Conservation (phyloP, 2,113 vertebrate genomes). For the Onychostruthus taczanowskii region DNA sequence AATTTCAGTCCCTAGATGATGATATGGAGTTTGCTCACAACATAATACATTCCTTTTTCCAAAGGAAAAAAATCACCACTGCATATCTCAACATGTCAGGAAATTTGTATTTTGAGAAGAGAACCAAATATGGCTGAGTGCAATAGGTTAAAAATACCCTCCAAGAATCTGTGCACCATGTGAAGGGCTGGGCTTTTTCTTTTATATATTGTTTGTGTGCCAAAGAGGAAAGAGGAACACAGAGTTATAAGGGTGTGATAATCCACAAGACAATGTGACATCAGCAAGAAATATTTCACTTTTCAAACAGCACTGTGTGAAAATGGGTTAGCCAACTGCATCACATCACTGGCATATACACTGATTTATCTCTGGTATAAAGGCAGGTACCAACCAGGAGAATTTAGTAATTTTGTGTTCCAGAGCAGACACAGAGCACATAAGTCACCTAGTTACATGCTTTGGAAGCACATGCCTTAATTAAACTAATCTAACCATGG, state of each 20-base stretch:
- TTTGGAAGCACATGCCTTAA: not conserved
- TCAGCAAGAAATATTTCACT: not conserved
- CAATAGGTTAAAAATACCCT: conserved; percentile 54
- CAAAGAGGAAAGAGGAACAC: not conserved
- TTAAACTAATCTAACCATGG: not conserved
- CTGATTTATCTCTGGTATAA: not conserved
- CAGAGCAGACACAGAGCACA: not conserved
- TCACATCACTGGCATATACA: not conserved
- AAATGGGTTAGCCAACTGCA: not conserved
- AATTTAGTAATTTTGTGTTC: not conserved
- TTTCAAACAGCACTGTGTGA: not conserved
- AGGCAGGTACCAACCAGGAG: not conserved
- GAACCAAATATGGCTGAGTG: conserved; percentile 29
- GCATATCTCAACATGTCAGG: not conserved
- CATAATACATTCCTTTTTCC: not conserved
- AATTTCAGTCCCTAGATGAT: not conserved
- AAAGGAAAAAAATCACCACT: not conserved
- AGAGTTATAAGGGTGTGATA: not conserved
- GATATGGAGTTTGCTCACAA: not conserved
- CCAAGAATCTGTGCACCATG: not conserved
- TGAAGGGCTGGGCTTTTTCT: not conserved
- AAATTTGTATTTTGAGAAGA: conserved; percentile 21
- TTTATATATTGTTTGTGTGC: not conserved
- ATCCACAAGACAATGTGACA: not conserved
- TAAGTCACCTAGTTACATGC: not conserved